Conservation (phyloP, 1,140 invertebrate species). For the Drosophila nannoptera region DNA sequence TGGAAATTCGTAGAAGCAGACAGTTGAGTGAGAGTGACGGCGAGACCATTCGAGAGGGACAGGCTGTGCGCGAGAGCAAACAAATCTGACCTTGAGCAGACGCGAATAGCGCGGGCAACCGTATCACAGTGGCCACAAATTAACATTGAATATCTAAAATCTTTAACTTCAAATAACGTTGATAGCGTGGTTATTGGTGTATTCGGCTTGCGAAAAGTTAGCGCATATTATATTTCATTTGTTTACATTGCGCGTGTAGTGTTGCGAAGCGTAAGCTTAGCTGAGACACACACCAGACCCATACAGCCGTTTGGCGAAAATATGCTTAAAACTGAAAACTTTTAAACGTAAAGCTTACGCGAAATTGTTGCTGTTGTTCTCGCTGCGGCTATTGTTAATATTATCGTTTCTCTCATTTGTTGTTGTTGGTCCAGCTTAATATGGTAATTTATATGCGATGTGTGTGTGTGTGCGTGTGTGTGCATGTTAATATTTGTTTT, state of each 20-base stretch:
- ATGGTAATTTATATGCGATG: constrained; percentile 56
- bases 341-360: constrained; percentile 24
- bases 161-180: not conserved
- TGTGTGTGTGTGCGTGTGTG: constrained; percentile 35
- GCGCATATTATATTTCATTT: constrained; percentile 22
- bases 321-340: constrained; percentile 14
- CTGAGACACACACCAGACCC: constrained; percentile 34
- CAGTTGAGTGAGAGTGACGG: not conserved
- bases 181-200: not conserved
- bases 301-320: constrained; percentile 11
- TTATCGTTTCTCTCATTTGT: not conserved
- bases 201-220: constrained; percentile 12
- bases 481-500: constrained; percentile 45
- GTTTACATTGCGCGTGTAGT: constrained; percentile 34
- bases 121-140: not conserved
- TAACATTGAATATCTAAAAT: not conserved
- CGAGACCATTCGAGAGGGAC: not conserved
- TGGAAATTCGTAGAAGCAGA: constrained; percentile 22
- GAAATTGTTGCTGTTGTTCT: constrained; percentile 20
- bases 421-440: constrained; percentile 48
- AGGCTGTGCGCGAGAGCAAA: constrained; percentile 1
- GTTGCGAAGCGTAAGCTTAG: constrained; percentile 43
- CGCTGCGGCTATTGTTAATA: constrained; percentile 16
- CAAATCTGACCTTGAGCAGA: constrained; percentile 25
- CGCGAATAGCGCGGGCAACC: not conserved